Percentiles rank a stretch among this genome's conserved stretches.
phyloP scores from a whole-genome alignment of 2,888 invertebrate species.

The Dromius quadrimaculatus region DNA sequence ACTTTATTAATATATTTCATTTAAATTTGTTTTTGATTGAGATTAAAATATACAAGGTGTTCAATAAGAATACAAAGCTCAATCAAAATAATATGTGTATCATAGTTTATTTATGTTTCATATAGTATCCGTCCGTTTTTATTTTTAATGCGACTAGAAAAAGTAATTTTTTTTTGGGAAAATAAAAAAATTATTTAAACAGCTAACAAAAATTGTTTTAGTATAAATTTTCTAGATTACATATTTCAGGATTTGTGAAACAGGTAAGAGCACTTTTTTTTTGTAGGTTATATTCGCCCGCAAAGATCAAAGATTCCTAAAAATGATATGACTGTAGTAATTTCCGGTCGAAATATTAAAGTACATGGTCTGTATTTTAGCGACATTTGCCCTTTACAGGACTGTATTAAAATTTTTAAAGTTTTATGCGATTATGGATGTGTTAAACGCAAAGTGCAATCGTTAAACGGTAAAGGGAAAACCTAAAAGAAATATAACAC shows the following conservation, averaged over 20 bases:
- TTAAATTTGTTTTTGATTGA: conserved; percentile 13
- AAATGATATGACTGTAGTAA: neutral
- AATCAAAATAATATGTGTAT: conserved; percentile 31
- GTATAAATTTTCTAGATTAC: neutral
- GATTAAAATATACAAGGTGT: conserved; percentile 14
- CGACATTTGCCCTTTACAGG: conserved; percentile 16
- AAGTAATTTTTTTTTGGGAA: conserved; percentile 42
- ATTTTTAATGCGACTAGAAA: conserved; percentile 32
- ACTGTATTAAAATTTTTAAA: neutral
- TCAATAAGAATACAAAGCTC: neutral
- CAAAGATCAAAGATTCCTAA: conserved; percentile 1
- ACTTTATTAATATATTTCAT: conserved; percentile 16
- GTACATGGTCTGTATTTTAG: conserved; percentile 11
- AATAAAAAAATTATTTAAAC: conserved; percentile 43
- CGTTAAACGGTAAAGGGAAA: no score
- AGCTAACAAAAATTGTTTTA: neutral
- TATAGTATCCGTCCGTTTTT: conserved; percentile 50
- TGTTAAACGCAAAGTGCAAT: no score
- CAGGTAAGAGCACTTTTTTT: neutral
- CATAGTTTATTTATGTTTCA: conserved; percentile 47
- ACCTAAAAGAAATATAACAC: no score
- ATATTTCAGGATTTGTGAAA: neutral
- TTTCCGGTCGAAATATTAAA: conserved; percentile 12
- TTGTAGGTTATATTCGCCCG: neutral
- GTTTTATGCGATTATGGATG: neutral